Evolutionary conservation across 1,140 invertebrate genomes (phyloP), one percentile per base, ranked within the genome.

Genomic region (Eupeodes corollae): DNA sequence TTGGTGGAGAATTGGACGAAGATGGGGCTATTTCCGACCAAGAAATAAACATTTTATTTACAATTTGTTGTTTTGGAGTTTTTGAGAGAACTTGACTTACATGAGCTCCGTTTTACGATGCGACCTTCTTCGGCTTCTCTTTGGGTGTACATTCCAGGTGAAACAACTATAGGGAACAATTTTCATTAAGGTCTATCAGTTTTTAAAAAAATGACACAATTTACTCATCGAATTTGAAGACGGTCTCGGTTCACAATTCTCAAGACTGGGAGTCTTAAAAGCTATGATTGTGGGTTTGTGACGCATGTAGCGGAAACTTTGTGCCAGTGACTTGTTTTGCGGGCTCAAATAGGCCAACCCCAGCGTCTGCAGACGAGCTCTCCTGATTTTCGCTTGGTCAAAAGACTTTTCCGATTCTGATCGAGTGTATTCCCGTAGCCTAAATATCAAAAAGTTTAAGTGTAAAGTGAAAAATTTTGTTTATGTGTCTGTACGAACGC

Each of bases 271-370:
- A 3, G 83, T 80, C 66, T 86, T 84, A 54, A 89, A 86, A 1
- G 86, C 84, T 34, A 91, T 88, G 39, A 91, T 86, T 0, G 86
- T 86, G 1, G 88, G 88, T 59, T 90, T 91, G 42, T 80, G 84
- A 33, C 88, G 70, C 86, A 91, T 88, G 58, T 90, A 90, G 16
- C 86, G 74, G 63, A 88, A 88, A 60, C 83, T 86, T 57, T 88
- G 84, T 1, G 84, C 85, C 42, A 88, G 64, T 13, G 79, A 79
- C 57, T 81, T 81, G 57, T 86, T 86, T 58, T 86, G 83, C 10
- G 84, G 83, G 57, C 78, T 83, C 8, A 80, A 58, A 53, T 85
- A 84, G 10, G 82, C 82, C 35, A 81, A 52, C 1, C 81, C 81
- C 15, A 83, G 63, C 15, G 79, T 78, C 54, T 80, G 77, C 9